phyloP scores from a whole-genome alignment of 2,113 vertebrate species.

The Sebastes fasciatus region DNA sequence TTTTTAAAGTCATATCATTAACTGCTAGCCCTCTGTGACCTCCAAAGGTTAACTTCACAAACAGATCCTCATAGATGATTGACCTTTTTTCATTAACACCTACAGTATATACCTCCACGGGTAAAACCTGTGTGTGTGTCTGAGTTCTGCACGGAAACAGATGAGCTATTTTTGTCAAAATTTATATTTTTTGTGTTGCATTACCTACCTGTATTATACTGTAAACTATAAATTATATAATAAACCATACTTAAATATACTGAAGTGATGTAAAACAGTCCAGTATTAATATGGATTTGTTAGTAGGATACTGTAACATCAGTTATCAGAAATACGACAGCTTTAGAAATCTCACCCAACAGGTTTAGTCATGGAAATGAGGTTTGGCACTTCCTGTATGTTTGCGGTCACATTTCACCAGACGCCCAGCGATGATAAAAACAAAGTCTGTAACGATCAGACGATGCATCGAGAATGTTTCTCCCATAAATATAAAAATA shows the following conservation, averaged over 20 bases:
- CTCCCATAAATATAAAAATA: not conserved
- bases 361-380: not conserved
- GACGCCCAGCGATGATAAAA: not conserved
- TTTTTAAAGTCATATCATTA: not conserved
- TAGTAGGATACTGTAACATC: not conserved
- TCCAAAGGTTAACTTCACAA: not conserved
- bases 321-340: not conserved
- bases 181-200: too few species aligned
- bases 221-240: not conserved
- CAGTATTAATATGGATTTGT: not conserved
- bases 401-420: not conserved
- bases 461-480: not conserved
- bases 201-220: not conserved
- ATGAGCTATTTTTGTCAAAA: not conserved
- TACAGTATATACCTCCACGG: not conserved
- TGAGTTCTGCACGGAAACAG: slow-evolving; percentile 23
- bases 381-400: not conserved
- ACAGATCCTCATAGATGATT: too few species aligned
- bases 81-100: too few species aligned
- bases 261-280: not conserved
- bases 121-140: not conserved
- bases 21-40: not conserved
- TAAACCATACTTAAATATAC: not conserved
- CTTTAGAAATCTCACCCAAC: not conserved
- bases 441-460: not conserved